Percentiles rank a stretch among this genome's conserved stretches.
Conservation (phyloP, 2,113 vertebrate genomes). For the Arvicanthis niloticus region DNA sequence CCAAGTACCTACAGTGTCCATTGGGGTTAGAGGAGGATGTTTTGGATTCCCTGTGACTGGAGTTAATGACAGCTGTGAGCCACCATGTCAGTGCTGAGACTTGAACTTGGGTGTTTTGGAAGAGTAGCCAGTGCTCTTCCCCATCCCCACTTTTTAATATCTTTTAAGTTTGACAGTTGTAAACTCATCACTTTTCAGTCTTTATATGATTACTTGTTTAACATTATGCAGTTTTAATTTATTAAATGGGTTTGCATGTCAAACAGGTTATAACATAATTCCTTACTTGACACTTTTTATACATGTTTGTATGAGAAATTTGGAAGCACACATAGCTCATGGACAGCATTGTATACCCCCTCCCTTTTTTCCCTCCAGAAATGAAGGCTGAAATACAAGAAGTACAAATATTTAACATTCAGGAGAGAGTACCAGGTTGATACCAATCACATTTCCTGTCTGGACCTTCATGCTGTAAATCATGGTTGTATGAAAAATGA, state of each 20-base stretch:
- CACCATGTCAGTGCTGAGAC: background rate
- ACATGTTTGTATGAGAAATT: slow-evolving; percentile 29
- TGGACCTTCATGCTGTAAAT: slow-evolving; percentile 9
- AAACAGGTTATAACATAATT: background rate
- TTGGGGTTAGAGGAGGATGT: background rate
- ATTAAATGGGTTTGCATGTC: slow-evolving; percentile 22
- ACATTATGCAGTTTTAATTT: background rate
- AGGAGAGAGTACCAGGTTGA: background rate
- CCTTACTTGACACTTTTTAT: slow-evolving; percentile 1
- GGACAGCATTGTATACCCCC: background rate
- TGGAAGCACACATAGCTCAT: background rate
- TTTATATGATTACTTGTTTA: background rate
- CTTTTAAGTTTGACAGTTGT: background rate
- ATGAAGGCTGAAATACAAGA: background rate
- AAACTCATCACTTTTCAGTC: background rate
- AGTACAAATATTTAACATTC: background rate
- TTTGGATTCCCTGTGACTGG: background rate
- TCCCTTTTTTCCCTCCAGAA: background rate
- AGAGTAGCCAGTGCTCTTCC: background rate
- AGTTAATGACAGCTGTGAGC: background rate
- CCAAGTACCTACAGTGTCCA: background rate
- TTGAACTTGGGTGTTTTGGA: background rate
- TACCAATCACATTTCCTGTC: background rate
- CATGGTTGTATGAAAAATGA: background rate
- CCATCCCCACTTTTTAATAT: background rate